Conservation (phyloP, 1,140 invertebrate species). For the Drosophila lini region DNA sequence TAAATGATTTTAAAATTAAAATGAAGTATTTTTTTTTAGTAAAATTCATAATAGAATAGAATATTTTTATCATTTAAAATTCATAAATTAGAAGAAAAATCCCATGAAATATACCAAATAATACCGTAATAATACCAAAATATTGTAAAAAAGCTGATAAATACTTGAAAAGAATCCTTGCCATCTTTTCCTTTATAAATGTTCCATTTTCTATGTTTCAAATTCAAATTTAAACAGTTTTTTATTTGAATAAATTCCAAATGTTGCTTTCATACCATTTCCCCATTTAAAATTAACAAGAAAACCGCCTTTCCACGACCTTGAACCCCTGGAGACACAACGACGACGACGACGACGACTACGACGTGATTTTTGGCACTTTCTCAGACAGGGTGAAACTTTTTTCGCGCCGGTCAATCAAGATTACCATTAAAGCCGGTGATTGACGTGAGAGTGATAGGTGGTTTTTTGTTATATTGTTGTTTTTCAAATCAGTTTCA, state of each 20-base stretch:
- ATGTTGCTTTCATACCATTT: background rate
- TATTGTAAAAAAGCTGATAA: too few relatives aligned
- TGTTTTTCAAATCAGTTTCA: background rate
- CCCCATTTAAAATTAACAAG: background rate
- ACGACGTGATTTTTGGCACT: conserved; percentile 20
- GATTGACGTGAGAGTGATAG: conserved; percentile 36
- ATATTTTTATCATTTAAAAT: too few relatives aligned
- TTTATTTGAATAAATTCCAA: background rate
- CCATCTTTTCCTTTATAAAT: too few relatives aligned
- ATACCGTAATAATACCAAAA: too few relatives aligned
- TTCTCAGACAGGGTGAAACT: conserved; percentile 36
- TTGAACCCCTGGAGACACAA: conserved; percentile 23
- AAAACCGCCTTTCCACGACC: conserved; percentile 6
- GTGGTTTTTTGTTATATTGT: background rate
- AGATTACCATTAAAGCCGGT: conserved; percentile 19
- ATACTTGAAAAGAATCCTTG: too few relatives aligned
- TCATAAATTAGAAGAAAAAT: too few relatives aligned
- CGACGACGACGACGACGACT: background rate
- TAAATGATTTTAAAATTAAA: too few relatives aligned
- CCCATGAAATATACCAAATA: too few relatives aligned
- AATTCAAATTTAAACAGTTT: background rate
- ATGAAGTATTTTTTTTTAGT: too few relatives aligned
- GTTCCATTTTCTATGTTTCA: background rate
- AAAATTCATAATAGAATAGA: too few relatives aligned
- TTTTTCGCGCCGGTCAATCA: conserved; percentile 30